Conservation (phyloP, 2,888 invertebrate genomes). For the Tenthredo mesomela region DNA sequence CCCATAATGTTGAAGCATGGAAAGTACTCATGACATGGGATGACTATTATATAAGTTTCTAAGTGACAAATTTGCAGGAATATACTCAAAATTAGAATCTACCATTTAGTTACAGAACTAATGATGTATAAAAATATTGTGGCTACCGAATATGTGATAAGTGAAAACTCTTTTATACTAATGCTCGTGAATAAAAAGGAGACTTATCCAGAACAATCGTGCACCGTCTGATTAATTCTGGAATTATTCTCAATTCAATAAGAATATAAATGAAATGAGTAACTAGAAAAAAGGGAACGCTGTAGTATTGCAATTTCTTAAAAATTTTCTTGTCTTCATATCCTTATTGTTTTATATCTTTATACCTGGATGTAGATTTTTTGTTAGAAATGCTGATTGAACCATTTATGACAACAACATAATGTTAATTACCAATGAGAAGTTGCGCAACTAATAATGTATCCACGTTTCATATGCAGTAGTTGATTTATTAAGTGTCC, state of each 20-base stretch:
- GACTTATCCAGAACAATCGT: neutral
- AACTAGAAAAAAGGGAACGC: neutral
- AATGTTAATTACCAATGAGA: neutral
- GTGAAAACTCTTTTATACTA: neutral
- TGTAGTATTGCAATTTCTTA: neutral
- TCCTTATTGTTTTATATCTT: neutral
- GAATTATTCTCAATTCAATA: neutral
- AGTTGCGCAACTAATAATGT: neutral
- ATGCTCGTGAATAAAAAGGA: neutral
- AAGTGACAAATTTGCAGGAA: neutral
- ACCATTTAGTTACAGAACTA: neutral
- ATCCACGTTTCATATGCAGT: neutral
- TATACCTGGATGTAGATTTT: neutral
- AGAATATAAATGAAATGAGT: slow-evolving; percentile 1
- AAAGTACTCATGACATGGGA: neutral
- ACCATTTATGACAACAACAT: neutral
- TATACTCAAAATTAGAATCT: neutral
- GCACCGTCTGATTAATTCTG: neutral
- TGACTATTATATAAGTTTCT: neutral
- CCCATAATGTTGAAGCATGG: neutral
- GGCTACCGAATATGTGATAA: neutral
- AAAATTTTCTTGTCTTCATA: neutral
- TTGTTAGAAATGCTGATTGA: neutral
- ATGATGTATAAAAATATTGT: neutral
- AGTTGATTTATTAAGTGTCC: neutral